phyloP scores from a whole-genome alignment of 2,797 vertebrate species.

The Onychomys torridus region DNA sequence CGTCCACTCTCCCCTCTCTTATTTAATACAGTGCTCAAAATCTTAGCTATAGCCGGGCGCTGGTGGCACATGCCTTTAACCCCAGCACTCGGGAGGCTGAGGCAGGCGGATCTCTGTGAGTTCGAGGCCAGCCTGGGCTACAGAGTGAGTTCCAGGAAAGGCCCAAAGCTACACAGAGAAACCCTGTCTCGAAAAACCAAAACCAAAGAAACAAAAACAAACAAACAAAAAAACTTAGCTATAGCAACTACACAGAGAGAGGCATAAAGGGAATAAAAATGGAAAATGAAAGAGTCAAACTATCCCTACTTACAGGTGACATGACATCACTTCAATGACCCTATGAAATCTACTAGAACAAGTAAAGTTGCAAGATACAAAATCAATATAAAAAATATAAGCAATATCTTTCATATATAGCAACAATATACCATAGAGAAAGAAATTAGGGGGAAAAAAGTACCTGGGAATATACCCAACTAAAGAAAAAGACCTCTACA shows the following conservation, averaged over 20 bases:
- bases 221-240: neutral
- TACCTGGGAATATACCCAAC: neutral
- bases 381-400: neutral
- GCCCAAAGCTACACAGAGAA: too few species aligned
- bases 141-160: too few species aligned
- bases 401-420: neutral
- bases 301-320: neutral
- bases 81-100: too few species aligned
- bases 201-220: too few species aligned
- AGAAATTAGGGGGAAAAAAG: neutral
- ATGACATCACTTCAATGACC: neutral
- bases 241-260: neutral
- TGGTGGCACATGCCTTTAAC: too few species aligned
- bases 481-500: neutral
- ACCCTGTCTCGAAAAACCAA: too few species aligned
- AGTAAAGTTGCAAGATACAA: neutral
- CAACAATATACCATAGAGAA: neutral
- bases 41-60: too few species aligned
- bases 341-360: neutral
- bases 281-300: neutral
- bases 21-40: neutral
- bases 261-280: neutral
- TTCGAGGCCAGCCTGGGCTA: too few species aligned
- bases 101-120: too few species aligned
- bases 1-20: too few species aligned